A percentile compares a stretch with the other conserved stretches of the same genome.
Conservation (phyloP, 2,888 invertebrate genomes). For the Ischnura elegans region DNA sequence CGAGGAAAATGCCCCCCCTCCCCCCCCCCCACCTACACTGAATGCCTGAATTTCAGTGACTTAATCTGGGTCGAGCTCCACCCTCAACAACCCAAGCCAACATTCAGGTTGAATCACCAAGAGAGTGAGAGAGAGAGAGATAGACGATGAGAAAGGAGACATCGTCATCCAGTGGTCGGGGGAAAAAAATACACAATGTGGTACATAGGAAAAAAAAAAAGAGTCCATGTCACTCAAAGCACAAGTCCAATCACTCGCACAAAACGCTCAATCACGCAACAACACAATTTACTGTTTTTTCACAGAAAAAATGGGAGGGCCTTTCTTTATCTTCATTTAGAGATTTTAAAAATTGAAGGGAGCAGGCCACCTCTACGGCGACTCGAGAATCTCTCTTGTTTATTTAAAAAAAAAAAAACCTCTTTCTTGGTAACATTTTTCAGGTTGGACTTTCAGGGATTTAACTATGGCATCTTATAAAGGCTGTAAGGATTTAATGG, state of each 20-base stretch:
- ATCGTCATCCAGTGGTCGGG: background rate
- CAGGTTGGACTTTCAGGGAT: slow-evolving; percentile 4
- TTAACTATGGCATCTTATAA: background rate
- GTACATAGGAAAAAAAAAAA: background rate
- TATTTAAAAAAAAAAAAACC: background rate
- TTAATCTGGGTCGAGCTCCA: too few relatives aligned
- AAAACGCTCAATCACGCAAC: background rate
- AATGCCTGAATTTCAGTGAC: too few relatives aligned
- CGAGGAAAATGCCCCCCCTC: too few relatives aligned
- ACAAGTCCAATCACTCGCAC: background rate
- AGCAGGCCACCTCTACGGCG: background rate
- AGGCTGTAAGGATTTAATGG: background rate
- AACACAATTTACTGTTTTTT: background rate
- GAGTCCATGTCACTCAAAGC: background rate
- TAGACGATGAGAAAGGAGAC: slow-evolving; percentile 6
- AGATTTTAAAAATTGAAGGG: slow-evolving; percentile 2
- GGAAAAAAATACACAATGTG: background rate
- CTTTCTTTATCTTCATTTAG: background rate
- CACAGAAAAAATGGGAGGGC: slow-evolving; percentile 33
- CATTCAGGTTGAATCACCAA: too few relatives aligned
- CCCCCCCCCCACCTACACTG: too few relatives aligned
- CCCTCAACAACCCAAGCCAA: too few relatives aligned
- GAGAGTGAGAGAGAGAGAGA: slow-evolving; percentile 2
- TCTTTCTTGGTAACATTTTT: background rate
- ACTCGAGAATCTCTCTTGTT: background rate